phyloP scores from a whole-genome alignment of 30 jellyfish, hydroid and myxozoan genomes.

The Pelagia noctiluca region DNA sequence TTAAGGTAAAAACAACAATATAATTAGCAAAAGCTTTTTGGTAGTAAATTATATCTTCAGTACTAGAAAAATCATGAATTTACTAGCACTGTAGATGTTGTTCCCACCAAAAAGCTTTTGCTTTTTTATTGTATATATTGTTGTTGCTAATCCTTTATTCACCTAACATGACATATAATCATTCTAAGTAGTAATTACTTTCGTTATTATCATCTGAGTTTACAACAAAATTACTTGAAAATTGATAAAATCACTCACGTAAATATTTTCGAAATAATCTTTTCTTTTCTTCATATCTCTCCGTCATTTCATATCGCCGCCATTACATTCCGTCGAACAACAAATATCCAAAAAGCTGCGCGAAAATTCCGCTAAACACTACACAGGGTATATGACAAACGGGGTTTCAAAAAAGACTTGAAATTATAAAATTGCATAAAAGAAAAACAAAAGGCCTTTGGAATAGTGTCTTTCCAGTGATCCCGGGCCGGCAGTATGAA shows the following conservation, averaged over 20 bases:
- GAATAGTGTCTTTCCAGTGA: conserved; percentile 43
- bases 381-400: neutral
- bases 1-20: too few relatives aligned
- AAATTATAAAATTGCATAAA: neutral
- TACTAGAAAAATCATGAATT: too few relatives aligned
- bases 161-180: too few relatives aligned
- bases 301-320: conserved; percentile 46
- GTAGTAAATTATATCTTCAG: too few relatives aligned
- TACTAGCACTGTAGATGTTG: too few relatives aligned
- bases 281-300: conserved; percentile 64
- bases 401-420: neutral
- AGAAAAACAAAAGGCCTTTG: conserved; percentile 50
- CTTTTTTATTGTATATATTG: too few relatives aligned
- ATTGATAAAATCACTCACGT: conserved; percentile 13
- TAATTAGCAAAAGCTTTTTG: too few relatives aligned
- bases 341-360: conserved; percentile 13
- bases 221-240: neutral
- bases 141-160: too few relatives aligned
- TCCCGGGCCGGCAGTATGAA: conserved; percentile 30
- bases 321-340: neutral
- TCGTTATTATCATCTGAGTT: neutral
- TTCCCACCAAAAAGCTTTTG: too few relatives aligned
- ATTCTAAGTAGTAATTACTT: too few relatives aligned
- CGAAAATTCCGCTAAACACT: neutral
- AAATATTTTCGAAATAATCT: neutral